Base-by-base conservation (phyloP, 2,113 vertebrate species). In the Rynchops niger region DNA sequence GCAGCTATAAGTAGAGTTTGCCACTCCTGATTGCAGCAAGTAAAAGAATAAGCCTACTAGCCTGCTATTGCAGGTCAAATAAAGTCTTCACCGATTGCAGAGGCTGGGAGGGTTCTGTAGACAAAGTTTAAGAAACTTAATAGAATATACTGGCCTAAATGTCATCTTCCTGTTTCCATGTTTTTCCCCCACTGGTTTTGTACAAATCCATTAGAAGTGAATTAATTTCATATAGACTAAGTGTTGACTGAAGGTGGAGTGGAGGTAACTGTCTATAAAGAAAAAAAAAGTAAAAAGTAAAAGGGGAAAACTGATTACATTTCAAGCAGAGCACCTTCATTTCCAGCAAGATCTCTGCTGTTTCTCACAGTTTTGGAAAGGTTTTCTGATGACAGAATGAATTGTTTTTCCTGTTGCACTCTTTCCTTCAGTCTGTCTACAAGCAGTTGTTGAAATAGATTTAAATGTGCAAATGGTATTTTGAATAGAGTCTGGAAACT, bases 401-500 rank as follows among this genome's bases (percentile, higher is more conserved):
- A 93, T 91, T 95, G 82, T 90, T 91, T 92, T 94, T 89, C 95
- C 80, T 86, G 86, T 95, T 95, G 77, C 73, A 71, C 72, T 62
- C n/a, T 90, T 82, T 94, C 65, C 56, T 93, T 89, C 77, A 93
- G 69, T 40, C 67, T 96, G 50, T 91, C 93, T 93, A 76, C 94
- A 84, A 88, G 93, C 69, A 96, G 69, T 95, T 86, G 70, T 66
- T 73, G 72, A 93, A 97, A 95, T 30, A 91, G 86, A 94, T 96
- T 95, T 95, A 95, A 95, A 95, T 58, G 85, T 91, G 72, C 38
- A 97, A 93, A 79, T 86, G 90, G 47, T 61, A 79, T 97, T 96
- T 95, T 83, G 88, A 93, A 88, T 22, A 32, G 63, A 91, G 76
- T 93, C 95, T 97, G 95, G 96, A 96, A 89, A 96, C 36, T 90